Evolutionary conservation across 1,140 invertebrate species (phyloP).

Genomic region (Lasioglossum albipes): DNA sequence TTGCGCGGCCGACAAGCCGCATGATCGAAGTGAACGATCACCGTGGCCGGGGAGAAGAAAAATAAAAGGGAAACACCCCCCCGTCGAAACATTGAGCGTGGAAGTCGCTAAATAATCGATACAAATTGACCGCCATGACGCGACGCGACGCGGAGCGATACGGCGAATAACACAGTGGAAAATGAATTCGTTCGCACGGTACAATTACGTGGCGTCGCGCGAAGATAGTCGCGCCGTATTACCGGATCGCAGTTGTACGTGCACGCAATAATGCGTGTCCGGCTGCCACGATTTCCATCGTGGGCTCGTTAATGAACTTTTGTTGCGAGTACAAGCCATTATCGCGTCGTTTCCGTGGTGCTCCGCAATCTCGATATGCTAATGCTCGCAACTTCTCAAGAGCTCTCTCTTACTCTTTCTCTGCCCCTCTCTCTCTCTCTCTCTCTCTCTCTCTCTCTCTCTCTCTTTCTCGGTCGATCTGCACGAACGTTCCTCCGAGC

Average conservation of each 20-base stretch:
- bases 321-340: slow-evolving; percentile 30
- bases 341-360: slow-evolving; percentile 11
- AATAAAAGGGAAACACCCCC: background rate
- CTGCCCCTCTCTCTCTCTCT: too few species aligned
- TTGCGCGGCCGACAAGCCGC: background rate
- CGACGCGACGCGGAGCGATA: background rate
- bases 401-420: background rate
- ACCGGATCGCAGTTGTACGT: background rate
- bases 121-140: background rate
- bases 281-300: slow-evolving; percentile 21
- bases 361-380: slow-evolving; percentile 37
- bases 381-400: slow-evolving; percentile 22
- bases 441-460: too few species aligned
- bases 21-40: background rate
- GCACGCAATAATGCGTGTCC: slow-evolving; percentile 31
- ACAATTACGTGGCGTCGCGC: background rate
- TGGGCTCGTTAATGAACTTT: slow-evolving; percentile 46
- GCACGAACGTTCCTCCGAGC: slow-evolving; percentile 4
- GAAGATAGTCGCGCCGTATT: background rate
- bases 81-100: too few species aligned
- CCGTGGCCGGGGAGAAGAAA: background rate
- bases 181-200: slow-evolving; percentile 15
- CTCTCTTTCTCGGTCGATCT: background rate
- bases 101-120: background rate
- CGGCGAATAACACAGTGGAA: background rate